phyloP scores from a whole-genome alignment of 2,113 vertebrate species.

The Balaeniceps rex region DNA sequence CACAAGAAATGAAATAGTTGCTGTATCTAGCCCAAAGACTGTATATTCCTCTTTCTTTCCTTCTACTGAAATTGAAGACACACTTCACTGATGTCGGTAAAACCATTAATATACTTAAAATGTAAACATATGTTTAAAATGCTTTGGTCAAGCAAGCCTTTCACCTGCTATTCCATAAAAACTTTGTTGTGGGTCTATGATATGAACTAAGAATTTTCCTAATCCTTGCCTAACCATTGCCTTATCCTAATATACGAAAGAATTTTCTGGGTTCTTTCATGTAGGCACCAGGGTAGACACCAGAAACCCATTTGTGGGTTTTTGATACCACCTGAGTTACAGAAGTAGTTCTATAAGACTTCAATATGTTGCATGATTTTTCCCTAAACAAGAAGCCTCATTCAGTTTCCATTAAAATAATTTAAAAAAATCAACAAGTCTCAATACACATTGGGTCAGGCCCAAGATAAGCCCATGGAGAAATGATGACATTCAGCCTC shows the following conservation, averaged over 20 bases:
- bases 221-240: neutral
- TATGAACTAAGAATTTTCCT: neutral
- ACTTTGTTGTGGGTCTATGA: neutral
- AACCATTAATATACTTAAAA: neutral
- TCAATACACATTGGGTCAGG: neutral
- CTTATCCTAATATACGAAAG: neutral
- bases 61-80: neutral
- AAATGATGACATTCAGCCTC: neutral
- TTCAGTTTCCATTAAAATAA: neutral
- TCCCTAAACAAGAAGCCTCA: neutral
- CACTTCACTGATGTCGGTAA: neutral
- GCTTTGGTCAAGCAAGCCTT: neutral
- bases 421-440: neutral
- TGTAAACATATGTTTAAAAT: neutral
- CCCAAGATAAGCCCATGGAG: neutral
- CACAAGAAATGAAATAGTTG: neutral
- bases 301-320: neutral
- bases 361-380: neutral
- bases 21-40: neutral
- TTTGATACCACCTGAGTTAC: neutral
- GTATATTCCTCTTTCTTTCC: neutral
- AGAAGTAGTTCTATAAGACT: neutral
- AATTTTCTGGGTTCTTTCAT: neutral
- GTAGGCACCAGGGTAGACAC: neutral
- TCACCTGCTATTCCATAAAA: neutral